Base-by-base conservation (phyloP, 2,113 vertebrate species). In the Excalfactoria chinensis region DNA sequence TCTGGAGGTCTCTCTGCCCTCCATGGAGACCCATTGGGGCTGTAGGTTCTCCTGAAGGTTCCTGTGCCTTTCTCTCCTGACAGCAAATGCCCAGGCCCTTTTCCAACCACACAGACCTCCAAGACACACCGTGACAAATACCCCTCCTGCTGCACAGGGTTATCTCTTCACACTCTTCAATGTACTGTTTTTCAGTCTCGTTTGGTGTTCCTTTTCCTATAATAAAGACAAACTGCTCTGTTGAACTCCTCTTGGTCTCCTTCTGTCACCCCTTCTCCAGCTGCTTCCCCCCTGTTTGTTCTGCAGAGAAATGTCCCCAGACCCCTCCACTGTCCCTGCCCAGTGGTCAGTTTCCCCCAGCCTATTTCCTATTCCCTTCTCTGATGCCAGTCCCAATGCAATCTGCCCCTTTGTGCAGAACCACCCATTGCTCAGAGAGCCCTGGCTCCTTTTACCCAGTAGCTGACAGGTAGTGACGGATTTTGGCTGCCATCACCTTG, bases 121-220 rank as follows among this genome's bases (percentile, higher is more conserved):
- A 37, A 82, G 55, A 76, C 5, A 35, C n/a, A 19, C 66, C 1
- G 13, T 30, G 75, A 16, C 30, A 67, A 51, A 60, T 26, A 9
- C 20, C 75, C 46, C 46, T 73, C 56, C 13, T 59, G 41, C 72
- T 13, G 6, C 41, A 37, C 76, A 84, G 88, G 19, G 11, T 62
- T 23, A 7, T 34, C 32, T 25, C 72, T 73, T 58, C 83, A 37
- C 64, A 58, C 69, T 81, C 70, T 32, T 15, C 71, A 64, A 74
- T 89, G 93, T 83, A 56, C 37, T 62, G 75, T 80, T 91, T 93
- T 68, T 49, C 78, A 49, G n/a, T 75, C 86, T 55, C 51, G 11
- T 74, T 78, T 75, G 21, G 49, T 77, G 76, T 66, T 80, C 43
- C 69, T 83, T 89, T 89, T 95, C 72, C 87, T 86, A 34, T 55